These are phyloP conservation scores for Tychaedon coryphoeus DNA, from an alignment of 2,113 vertebrate genomes.

Conservation along the genomic window DNA sequence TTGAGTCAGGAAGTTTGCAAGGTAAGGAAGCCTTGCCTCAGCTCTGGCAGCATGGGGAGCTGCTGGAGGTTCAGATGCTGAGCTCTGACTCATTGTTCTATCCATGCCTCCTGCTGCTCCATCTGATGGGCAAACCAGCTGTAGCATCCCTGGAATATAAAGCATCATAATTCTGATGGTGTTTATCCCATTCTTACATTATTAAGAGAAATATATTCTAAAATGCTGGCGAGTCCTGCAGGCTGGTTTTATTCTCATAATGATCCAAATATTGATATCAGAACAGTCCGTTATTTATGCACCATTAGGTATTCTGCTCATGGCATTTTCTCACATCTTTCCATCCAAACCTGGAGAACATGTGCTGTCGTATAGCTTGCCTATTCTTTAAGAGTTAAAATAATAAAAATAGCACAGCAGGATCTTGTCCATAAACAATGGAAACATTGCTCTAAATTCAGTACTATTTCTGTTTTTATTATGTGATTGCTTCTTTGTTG, in stretches of 20 bases:
- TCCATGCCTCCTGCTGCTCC: not conserved
- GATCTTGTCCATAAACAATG: slow-evolving; percentile 66
- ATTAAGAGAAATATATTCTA: not conserved
- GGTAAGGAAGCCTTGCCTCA: not conserved
- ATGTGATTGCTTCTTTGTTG: slow-evolving; percentile 72
- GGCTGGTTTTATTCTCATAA: not conserved
- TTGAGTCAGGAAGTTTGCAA: not conserved
- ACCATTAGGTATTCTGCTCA: not conserved
- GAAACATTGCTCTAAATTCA: slow-evolving; percentile 67
- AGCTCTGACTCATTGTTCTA: fast-evolving
- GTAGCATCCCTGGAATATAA: not conserved
- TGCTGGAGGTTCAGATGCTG: not conserved
- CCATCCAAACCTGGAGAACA: slow-evolving; percentile 7
- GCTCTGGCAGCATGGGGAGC: not conserved
- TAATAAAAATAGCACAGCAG: slow-evolving; percentile 41
- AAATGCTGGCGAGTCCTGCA: not conserved
- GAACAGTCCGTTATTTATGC: slow-evolving; percentile 6
- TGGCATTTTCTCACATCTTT: not conserved
- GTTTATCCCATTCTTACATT: not conserved
- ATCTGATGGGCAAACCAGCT: not conserved
- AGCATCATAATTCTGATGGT: not conserved
- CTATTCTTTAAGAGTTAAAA: slow-evolving; percentile 53
- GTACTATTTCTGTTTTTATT: slow-evolving; percentile 71
- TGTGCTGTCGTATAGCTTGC: not conserved
- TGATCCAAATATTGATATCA: slow-evolving; percentile 39